Conservation (phyloP, 2,888 invertebrate species). For the Agonopterix alstromeriana region DNA sequence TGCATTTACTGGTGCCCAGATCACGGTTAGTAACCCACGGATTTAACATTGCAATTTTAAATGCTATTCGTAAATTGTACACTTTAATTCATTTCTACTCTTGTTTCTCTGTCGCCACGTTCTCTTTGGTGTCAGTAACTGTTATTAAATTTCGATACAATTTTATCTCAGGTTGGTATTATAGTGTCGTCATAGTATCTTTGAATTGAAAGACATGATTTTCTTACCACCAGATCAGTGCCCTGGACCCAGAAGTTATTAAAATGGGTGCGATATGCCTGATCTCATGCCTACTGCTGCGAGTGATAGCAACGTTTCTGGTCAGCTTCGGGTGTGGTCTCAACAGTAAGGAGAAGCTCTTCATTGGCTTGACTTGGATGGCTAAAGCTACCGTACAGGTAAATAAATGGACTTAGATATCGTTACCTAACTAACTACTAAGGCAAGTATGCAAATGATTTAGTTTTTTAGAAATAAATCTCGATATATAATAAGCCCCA, state of each 20-base stretch:
- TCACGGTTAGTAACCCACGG: constrained; percentile 71
- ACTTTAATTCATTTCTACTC: no score
- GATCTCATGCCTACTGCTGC: constrained; percentile 74
- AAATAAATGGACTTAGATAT: constrained; percentile 12
- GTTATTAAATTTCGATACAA: no score
- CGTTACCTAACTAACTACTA: not conserved
- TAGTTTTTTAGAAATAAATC: not conserved
- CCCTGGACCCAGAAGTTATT: constrained; percentile 79
- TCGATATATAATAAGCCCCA: no score
- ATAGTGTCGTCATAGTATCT: no score
- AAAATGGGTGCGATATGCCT: constrained; percentile 81
- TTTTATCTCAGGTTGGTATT: no score
- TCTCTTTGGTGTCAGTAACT: no score
- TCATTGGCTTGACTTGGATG: constrained; percentile 89
- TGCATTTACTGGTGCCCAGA: constrained; percentile 90
- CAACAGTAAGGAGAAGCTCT: constrained; percentile 87
- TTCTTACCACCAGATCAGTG: constrained; percentile 43
- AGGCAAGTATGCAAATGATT: not conserved
- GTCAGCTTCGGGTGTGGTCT: constrained; percentile 83
- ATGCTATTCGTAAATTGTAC: no score
- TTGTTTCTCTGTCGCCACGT: no score
- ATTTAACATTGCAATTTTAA: no score
- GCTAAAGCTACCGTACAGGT: constrained; percentile 95
- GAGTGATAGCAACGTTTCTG: constrained; percentile 78
- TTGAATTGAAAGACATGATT: no score